Evolutionary conservation across 2,113 vertebrate genomes (phyloP), one percentile per base, ranked within the genome.

Genomic region (Salvelinus fontinalis): DNA sequence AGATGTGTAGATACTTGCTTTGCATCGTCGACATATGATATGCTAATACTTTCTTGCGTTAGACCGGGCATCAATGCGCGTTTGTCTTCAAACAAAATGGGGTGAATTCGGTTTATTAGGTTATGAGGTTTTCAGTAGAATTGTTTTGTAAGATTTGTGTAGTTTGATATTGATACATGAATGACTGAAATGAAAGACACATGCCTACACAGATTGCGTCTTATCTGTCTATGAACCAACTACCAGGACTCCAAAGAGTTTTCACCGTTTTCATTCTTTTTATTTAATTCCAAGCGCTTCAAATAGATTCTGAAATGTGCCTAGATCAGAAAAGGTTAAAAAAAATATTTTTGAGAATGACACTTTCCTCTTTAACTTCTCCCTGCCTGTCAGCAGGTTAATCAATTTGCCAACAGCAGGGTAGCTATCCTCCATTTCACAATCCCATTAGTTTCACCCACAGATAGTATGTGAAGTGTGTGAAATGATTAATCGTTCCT

Each of bases 11-110:
- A 76, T 79, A 78, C 82, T 24, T 29, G 26, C 54, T 57, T 72
- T 72, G 59, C 49, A 72, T 57, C 70, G 60, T 26, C 7, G 74
- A 72, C 68, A 18, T 74, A 77, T 88, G 85, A 83, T 90, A 88
- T 91, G 88, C 83, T 81, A 89, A 91, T 90, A 73, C 5, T 1
- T 24, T 67, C 14, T 83, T 83, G 84, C 86, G 85, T 84, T 84
- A 84, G 77, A 81, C 73, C 60, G 79, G 77, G 80, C 74, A 57
- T 54, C 54, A 57, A 57, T 57, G 54, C 2, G 13, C 18, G 3
- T 11, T 54, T 18, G 14, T 18, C 14, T 16, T 54, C 51, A 5
- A 18, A 4, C 1, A 5, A 5, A 54, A 54, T 18, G 14, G 4
- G 51, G 51, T 18, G 16, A 16, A 5, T 5, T 54, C 18, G 18